These are phyloP conservation scores for Bettongia penicillata DNA, from an alignment of 2,113 vertebrate species.

Conservation along the genomic window DNA sequence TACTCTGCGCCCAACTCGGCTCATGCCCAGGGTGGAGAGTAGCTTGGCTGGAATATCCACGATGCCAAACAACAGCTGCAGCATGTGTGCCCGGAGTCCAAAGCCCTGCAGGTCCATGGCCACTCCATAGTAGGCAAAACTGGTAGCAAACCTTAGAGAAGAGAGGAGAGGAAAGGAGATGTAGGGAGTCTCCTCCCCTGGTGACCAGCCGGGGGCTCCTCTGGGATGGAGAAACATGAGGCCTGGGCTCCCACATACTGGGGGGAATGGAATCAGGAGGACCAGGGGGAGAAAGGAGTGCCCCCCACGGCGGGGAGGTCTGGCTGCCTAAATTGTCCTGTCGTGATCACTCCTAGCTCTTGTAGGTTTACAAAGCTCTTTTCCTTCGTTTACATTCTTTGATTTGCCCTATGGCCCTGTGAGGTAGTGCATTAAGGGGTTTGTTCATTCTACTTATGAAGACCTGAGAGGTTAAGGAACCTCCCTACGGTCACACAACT, in stretches of 20 bases:
- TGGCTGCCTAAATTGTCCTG: not conserved
- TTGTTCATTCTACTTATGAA: not conserved
- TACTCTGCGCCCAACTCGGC: conserved; percentile 79
- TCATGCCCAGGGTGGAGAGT: conserved; percentile 81
- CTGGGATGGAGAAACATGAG: too few species aligned
- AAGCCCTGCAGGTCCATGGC: conserved; percentile 89
- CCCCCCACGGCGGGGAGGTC: not conserved
- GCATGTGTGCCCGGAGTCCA: conserved; percentile 86
- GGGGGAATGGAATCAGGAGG: not conserved
- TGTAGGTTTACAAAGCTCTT: not conserved
- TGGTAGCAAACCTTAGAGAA: conserved; percentile 83
- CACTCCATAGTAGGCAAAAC: conserved; percentile 87
- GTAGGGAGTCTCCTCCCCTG: not conserved
- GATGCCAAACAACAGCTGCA: conserved; percentile 87
- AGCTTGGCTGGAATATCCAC: conserved; percentile 89
- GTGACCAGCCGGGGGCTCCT: not conserved
- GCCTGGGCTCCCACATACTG: too few species aligned
- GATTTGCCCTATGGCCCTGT: not conserved
- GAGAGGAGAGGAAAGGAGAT: not conserved
- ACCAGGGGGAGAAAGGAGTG: not conserved
- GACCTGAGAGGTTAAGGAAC: not conserved
- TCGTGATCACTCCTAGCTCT: fast-evolving
- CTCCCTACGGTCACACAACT: too few species aligned
- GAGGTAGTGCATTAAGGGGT: not conserved
- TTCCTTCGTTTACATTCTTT: not conserved